A percentile compares a stretch with the other conserved stretches of the same genome.
phyloP scores from a whole-genome alignment of 2,113 vertebrate species.

The Chaenocephalus aceratus region DNA sequence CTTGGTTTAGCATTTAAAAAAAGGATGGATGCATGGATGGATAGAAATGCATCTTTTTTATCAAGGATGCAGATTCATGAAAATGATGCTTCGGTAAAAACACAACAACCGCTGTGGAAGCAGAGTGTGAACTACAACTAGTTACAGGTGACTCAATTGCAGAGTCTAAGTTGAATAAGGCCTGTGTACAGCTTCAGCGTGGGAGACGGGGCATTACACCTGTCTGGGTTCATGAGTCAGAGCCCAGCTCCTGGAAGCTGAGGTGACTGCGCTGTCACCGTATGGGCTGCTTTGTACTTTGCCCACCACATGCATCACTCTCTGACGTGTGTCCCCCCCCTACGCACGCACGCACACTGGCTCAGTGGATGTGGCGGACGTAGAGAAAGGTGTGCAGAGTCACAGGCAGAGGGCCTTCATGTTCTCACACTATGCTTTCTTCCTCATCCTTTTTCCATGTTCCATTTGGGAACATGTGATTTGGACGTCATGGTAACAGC shows the following conservation, averaged over 20 bases:
- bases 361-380: constrained; percentile 6
- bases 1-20: too few species aligned
- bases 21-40: too few species aligned
- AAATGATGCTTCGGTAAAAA: too few species aligned
- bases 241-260: background rate
- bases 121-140: background rate
- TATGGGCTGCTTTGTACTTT: constrained; percentile 53
- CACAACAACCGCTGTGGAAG: too few species aligned
- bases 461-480: too few species aligned
- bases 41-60: too few species aligned
- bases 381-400: constrained; percentile 48
- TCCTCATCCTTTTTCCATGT: too few species aligned
- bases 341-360: background rate
- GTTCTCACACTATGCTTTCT: too few species aligned
- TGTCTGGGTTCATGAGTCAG: constrained; percentile 12
- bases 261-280: constrained; percentile 16
- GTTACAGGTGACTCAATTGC: constrained; percentile 12
- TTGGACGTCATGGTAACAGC: too few species aligned
- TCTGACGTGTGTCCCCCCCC: constrained; percentile 15
- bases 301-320: constrained; percentile 57
- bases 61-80: too few species aligned
- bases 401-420: background rate
- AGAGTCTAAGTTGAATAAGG: constrained; percentile 2
- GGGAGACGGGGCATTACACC: background rate
- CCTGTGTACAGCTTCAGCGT: background rate